A percentile compares a stretch with the other conserved stretches of the same genome.
phyloP scores from a whole-genome alignment of 2,888 invertebrate species.

The Spodoptera exigua region DNA sequence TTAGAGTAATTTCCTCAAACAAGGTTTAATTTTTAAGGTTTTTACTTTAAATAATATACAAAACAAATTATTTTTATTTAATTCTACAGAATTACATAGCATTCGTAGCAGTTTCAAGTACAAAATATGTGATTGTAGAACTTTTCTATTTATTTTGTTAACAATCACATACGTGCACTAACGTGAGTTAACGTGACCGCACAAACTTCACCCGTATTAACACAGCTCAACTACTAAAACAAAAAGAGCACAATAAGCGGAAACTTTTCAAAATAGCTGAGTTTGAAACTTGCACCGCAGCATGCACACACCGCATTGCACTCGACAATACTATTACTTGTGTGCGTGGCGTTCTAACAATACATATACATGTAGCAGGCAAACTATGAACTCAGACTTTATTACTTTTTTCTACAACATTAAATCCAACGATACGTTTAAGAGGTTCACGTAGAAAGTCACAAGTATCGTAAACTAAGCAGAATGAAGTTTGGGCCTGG shows the following conservation, averaged over 20 bases:
- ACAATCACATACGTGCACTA: conserved; percentile 26
- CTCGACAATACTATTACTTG: conserved; percentile 61
- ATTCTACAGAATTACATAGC: conserved; percentile 9
- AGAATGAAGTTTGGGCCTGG: conserved; percentile 16
- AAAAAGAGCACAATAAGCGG: conserved; percentile 35
- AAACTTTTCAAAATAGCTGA: conserved; percentile 51
- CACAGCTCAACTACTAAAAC: conserved; percentile 31
- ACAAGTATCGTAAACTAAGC: conserved; percentile 29
- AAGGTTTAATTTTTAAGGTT: not conserved
- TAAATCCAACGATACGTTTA: conserved; percentile 32
- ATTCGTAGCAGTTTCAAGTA: conserved; percentile 8
- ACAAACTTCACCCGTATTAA: conserved; percentile 27
- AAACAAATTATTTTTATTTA: not conserved
- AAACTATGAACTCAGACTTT: conserved; percentile 50
- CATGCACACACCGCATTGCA: conserved; percentile 54
- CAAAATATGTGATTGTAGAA: conserved; percentile 17
- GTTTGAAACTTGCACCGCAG: conserved; percentile 57
- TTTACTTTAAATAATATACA: too few species aligned
- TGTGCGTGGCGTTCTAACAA: conserved; percentile 40
- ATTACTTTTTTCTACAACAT: conserved; percentile 47
- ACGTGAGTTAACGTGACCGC: conserved; percentile 45
- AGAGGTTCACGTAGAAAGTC: conserved; percentile 37
- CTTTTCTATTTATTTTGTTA: conserved; percentile 22
- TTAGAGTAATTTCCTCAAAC: not conserved
- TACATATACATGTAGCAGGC: conserved; percentile 34